Conservation (phyloP, 2,797 vertebrate species). For the Acridotheres tristis region DNA sequence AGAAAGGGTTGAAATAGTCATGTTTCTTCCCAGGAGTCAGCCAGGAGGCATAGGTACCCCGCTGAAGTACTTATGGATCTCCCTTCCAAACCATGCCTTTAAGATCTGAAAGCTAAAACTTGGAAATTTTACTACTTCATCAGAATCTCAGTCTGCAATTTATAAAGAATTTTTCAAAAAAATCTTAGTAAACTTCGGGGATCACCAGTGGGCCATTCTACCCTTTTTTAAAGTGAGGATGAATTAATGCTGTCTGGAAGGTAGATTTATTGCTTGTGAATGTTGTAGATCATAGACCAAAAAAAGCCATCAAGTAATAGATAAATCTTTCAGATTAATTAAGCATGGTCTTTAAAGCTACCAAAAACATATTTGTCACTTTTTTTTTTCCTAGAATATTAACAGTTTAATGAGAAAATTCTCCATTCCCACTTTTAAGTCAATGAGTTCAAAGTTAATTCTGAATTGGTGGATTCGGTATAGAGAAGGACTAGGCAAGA, state of each 20-base stretch:
- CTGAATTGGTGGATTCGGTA: accelerated
- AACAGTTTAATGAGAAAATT: neutral
- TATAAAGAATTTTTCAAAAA: neutral
- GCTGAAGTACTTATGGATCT: neutral
- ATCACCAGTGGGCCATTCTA: neutral
- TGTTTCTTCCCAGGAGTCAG: neutral
- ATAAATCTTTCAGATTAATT: neutral
- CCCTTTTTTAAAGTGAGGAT: neutral
- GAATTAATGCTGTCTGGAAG: neutral
- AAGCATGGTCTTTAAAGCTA: neutral
- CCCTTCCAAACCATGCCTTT: neutral
- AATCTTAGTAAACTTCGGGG: neutral
- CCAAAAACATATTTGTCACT: neutral
- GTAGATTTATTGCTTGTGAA: neutral
- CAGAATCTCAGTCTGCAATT: neutral
- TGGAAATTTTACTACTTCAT: neutral
- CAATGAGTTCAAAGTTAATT: neutral
- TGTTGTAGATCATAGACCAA: neutral
- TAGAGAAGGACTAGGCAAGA: neutral
- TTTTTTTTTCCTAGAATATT: neutral
- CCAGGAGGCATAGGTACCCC: neutral
- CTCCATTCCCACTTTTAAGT: neutral
- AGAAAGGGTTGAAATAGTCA: neutral
- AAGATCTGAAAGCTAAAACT: neutral
- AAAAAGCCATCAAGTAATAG: neutral